phyloP scores from a whole-genome alignment of 1,140 invertebrate species.

The Tetramorium simillimum region DNA sequence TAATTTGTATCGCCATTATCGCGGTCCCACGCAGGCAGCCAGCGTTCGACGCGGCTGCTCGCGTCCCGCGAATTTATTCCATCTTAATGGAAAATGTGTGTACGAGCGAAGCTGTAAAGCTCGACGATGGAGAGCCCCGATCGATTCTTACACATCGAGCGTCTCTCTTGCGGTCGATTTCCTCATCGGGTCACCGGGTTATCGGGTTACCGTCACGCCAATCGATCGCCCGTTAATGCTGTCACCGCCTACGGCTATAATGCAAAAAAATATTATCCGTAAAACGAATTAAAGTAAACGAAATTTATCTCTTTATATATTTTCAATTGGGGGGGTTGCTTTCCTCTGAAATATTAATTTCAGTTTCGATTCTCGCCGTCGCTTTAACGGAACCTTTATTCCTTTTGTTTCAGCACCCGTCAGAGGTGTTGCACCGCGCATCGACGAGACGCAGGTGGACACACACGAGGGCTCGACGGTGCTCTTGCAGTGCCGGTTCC shows the following conservation, averaged over 20 bases:
- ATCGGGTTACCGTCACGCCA: conserved; percentile 40
- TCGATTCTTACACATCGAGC: conserved; percentile 40
- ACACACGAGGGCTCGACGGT: conserved; percentile 84
- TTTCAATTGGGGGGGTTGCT: neutral
- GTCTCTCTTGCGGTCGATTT: conserved; percentile 41
- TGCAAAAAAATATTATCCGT: neutral
- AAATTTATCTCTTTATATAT: neutral
- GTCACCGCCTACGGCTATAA: neutral
- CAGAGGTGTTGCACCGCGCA: conserved; percentile 63
- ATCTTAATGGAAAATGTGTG: conserved; percentile 63
- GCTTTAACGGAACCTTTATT: neutral
- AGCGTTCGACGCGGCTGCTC: conserved; percentile 47
- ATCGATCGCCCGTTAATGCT: conserved; percentile 34
- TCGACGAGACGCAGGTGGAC: conserved; percentile 83
- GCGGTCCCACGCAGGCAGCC: conserved; percentile 65
- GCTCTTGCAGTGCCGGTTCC: conserved; percentile 80
- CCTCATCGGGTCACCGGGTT: conserved; percentile 50
- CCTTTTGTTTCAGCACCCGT: conserved; percentile 72
- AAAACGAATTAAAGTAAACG: neutral
- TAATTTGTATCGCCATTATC: conserved; percentile 58
- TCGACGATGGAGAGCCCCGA: neutral
- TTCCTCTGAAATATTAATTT: neutral
- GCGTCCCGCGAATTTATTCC: conserved; percentile 57
- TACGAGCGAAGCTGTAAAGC: conserved; percentile 26
- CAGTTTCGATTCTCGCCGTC: neutral